phyloP scores from a whole-genome alignment of 2,888 invertebrate genomes.

The Latrodectus hesperus region DNA sequence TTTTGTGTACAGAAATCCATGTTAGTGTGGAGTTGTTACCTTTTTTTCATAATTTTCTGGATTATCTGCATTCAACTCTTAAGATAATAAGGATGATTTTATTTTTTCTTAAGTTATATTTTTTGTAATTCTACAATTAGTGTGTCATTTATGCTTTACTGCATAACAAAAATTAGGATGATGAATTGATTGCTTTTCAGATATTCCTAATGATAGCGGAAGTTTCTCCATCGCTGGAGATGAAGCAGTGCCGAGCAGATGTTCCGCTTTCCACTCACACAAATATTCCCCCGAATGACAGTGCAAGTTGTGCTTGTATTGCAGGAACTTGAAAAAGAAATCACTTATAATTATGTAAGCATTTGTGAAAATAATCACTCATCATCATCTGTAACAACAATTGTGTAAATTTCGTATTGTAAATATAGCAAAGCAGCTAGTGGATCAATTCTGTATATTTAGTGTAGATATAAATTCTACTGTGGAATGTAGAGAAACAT shows the following conservation, averaged over 20 bases:
- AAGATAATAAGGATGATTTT: not conserved
- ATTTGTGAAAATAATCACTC: no score
- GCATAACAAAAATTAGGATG: not conserved
- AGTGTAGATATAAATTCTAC: constrained; percentile 39
- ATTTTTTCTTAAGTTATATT: not conserved
- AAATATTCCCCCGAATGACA: not conserved
- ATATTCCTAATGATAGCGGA: constrained; percentile 66
- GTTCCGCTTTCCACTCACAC: constrained; percentile 21
- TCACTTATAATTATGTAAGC: no score
- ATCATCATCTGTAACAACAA: no score
- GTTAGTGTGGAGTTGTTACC: not conserved
- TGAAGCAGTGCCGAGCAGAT: constrained; percentile 32
- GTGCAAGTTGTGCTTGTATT: not conserved
- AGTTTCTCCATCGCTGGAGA: constrained; percentile 64
- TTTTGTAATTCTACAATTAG: not conserved
- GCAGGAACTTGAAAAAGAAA: not conserved
- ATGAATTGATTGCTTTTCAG: constrained; percentile 14
- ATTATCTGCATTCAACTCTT: not conserved
- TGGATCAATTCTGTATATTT: constrained; percentile 46
- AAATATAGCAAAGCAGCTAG: constrained; percentile 36
- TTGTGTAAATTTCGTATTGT: constrained; percentile 7
- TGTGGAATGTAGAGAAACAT: no score
- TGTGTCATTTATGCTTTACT: not conserved
- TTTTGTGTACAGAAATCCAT: not conserved
- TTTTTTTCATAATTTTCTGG: not conserved